phyloP scores from a whole-genome alignment of 2,797 vertebrate genomes.

The Crypturellus tataupa region DNA sequence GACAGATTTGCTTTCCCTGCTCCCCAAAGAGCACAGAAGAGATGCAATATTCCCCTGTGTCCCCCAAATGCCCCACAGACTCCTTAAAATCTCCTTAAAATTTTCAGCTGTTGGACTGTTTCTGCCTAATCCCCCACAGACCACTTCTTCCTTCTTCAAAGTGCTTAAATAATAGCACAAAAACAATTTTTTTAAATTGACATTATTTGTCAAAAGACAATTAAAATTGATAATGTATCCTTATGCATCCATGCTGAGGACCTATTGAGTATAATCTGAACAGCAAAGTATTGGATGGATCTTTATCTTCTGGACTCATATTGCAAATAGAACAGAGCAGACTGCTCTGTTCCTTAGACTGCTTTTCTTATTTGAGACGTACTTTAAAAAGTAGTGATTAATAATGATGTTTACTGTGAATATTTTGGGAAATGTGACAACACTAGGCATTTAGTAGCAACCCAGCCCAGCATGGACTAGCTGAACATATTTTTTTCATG shows the following conservation, averaged over 20 bases:
- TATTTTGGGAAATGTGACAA: conserved; percentile 35
- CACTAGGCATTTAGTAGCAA: not conserved
- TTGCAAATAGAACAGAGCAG: not conserved
- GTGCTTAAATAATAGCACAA: not conserved
- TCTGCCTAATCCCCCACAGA: not conserved
- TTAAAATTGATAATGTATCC: not conserved
- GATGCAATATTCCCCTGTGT: not conserved
- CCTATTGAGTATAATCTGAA: not conserved
- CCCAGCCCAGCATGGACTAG: not conserved
- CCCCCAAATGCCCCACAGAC: not conserved
- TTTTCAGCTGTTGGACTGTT: not conserved
- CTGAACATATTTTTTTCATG: conserved; percentile 8
- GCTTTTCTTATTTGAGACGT: not conserved
- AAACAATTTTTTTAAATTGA: not conserved
- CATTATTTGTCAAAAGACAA: not conserved
- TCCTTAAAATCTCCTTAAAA: not conserved
- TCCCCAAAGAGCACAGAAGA: not conserved
- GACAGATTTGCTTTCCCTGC: not conserved
- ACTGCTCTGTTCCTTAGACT: not conserved
- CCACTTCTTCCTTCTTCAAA: not conserved
- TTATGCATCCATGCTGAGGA: not conserved
- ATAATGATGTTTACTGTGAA: not conserved
- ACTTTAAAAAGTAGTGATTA: not conserved
- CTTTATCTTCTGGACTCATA: not conserved
- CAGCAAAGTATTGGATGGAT: not conserved